These are phyloP conservation scores for Popillia japonica DNA, from an alignment of 1,140 invertebrate species.

Conservation along the genomic window DNA sequence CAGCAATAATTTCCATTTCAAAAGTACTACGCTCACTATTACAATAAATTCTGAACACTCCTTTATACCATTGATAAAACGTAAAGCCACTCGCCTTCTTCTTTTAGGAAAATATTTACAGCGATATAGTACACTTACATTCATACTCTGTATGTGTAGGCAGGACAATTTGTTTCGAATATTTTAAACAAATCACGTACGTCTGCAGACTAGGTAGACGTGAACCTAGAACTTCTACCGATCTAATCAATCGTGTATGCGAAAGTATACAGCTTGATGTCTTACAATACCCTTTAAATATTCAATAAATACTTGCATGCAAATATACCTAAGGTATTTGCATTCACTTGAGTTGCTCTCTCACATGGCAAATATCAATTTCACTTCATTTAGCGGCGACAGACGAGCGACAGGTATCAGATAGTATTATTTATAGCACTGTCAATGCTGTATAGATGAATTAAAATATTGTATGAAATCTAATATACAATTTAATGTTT, in stretches of 20 bases:
- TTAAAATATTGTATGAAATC: no score
- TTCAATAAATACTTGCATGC: constrained; percentile 25
- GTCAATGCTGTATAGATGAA: neutral
- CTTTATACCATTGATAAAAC: constrained; percentile 2
- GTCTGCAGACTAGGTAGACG: constrained; percentile 14
- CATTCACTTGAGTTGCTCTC: neutral
- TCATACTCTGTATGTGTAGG: constrained; percentile 8
- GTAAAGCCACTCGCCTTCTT: neutral
- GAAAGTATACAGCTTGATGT: neutral
- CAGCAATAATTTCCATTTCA: neutral
- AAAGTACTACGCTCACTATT: neutral
- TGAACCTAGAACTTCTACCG: constrained; percentile 23
- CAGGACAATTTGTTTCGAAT: neutral
- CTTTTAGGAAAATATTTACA: neutral
- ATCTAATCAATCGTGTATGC: constrained; percentile 26
- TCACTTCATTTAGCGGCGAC: constrained; percentile 2
- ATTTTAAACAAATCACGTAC: constrained; percentile 13
- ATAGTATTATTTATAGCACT: neutral
- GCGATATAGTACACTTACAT: neutral
- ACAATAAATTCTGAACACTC: neutral
- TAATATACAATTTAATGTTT: no score
- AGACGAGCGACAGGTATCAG: constrained; percentile 1
- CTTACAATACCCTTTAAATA: constrained; percentile 14
- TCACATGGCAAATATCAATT: constrained; percentile 30
- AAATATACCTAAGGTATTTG: constrained; percentile 7